Evolutionary conservation across 2,113 vertebrate genomes (phyloP), one percentile per base, ranked within the genome.

Genomic region (Crotophaga sulcirostris): DNA sequence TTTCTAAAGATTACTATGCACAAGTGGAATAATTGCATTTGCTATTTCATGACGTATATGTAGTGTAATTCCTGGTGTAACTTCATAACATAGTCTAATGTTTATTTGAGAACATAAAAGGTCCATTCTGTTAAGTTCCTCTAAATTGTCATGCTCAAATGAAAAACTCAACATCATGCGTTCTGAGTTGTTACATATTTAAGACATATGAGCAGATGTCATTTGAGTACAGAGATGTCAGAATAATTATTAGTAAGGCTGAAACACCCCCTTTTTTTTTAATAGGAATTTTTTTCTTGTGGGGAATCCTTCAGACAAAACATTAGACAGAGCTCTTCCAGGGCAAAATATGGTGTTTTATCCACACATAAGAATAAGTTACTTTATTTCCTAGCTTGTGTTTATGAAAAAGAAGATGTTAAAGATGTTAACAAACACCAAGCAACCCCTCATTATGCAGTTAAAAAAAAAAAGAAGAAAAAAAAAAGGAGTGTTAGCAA

Each of bases 401-500:
- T 89, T 67, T 77, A 59, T 24, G 25, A 17, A 63, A 67, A 90
- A 90, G n/a, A n/a, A n/a, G n/a, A n/a, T n/a, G n/a, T n/a, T n/a
- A n/a, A 60, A 44, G 15, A 49, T 79, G 24, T 34, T 83, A 79
- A 76, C 55, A 83, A 93, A 34, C 19, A 62, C 29, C 62, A 85
- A 85, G n/a, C 0, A 86, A 38, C 18, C 28, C 59, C 60, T 94
- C 76, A 80, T 91, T 62, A 84, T 84, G 59, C 47, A 93, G 68
- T 86, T 86, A 36, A 52, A 58, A 58, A 34, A 19, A 17, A 44
- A 51, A 44, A 92, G 84, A 89, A 79, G 7, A 74, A 78, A 73
- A 19, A 11, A 72, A 79, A n/a, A 70, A 73, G 51, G 40, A 82
- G 72, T 72, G 68, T 92, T 93, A 89, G 78, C 66, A 98, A 95